Base-by-base conservation (phyloP, 2,888 invertebrate genomes). In the Melinopterus prodromus region DNA sequence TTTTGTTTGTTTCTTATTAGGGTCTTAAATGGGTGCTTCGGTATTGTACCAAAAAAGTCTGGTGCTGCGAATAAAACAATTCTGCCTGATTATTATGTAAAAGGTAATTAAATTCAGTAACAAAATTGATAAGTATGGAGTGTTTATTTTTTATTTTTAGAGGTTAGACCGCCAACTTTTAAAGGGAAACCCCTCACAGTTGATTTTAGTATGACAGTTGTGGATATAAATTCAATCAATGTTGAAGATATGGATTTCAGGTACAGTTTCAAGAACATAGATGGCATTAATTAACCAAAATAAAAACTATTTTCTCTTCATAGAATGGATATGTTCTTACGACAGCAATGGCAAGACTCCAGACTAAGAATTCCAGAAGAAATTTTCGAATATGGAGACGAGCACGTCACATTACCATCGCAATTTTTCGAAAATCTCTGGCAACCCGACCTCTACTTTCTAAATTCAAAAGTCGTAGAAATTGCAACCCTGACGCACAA, bases 231-330 rank as follows among this genome's bases (percentile, higher is more conserved):
- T 89, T 96, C 96, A 26, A 96, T 96, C 84, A 96, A 96, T 87
- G 96, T 96, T 81, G 95, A 96, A 90, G 95, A 96, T 86, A 96
- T 96, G 96, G 96, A 96, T 89, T 95, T 96, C 89, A 93, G 96
- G 96, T 95, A 90, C 76, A 14, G 78, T 35, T 26, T 77, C 6
- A 6, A 12, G 14, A 7, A 36, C 26, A 38, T 6, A 77, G 37
- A n/a, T 26, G 26, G 26, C 26, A 26, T 3, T 26, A n/a, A 2
- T 26, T 26, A 36, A 74, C 12, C 12, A 71, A 74, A 69, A 71
- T 74, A 77, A n/a, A n/a, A n/a, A n/a, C 53, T 77, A 81, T 78
- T 77, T 78, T 82, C 80, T 78, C 77, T 82, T 85, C 86, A 15
- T 88, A 96, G 96, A 89, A 94, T 96, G 89, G 96, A 96, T 86